Evolutionary conservation across 1,140 invertebrate genomes (phyloP), one percentile per base, ranked within the genome.

Genomic region (Lasioglossum albipes): DNA sequence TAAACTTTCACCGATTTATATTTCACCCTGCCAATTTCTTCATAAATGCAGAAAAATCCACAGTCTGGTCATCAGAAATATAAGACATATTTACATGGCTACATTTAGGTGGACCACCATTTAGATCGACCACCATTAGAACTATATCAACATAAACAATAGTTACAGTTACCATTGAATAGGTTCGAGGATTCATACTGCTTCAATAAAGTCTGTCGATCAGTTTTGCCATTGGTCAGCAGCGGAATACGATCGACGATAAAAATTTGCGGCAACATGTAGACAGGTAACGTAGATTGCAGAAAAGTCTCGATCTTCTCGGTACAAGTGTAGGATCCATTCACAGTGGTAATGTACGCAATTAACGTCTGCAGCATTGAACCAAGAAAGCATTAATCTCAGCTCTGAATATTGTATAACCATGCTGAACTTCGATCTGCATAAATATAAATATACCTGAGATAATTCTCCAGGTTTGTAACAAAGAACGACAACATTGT

Each of bases 171-270:
- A 95, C 95, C 94, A 85, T 95, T 95, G 13, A 87, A 86, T 18
- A 79, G 12, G 83, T 95, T 96, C 0, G 94, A 95, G 59, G 94
- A 94, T 91, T 96, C 96, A 79, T 97, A 97, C 82, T 94, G 94
- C 85, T 95, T 95, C 59, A 97, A 90, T 41, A 98, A 90, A 0
- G 94, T 91, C 89, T 97, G 97, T 75, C 97, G 94, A 91, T 98
- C 97, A 13, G 96, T 95, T 94, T 98, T 98, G 9, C 97, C 97
- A 91, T 98, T 98, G 0, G 96, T 96, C 13, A 98, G 91, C 6
- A 97, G 91, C 0, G 97, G 97, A 77, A 98, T 95, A 9, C 91
- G 94, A 12, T 97, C 95, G 7, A 97, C 90, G 1, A 96, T 90
- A 10, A 97, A 94, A 0, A 97, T 94, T 94, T 95, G 90, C 0